Percentiles rank a stretch among this genome's conserved stretches.
Conservation (phyloP, 2,797 vertebrate species). For the Coluber constrictor region DNA sequence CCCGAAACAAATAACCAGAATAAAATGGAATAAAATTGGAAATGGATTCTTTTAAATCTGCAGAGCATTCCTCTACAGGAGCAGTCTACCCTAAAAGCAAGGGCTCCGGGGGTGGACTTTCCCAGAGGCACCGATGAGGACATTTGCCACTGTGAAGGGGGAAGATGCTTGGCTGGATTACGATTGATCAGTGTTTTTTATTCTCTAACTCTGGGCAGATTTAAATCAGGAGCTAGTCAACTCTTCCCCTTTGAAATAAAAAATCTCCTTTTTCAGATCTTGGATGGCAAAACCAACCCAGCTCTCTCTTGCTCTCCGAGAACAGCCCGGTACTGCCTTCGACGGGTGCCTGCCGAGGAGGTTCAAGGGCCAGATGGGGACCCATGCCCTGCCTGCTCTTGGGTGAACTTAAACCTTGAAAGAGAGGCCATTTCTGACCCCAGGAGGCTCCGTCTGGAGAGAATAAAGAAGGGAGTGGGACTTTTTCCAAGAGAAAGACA, state of each 20-base stretch:
- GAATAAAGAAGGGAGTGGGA: neutral
- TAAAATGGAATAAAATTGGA: too few relatives aligned
- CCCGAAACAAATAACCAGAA: too few relatives aligned
- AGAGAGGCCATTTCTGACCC: neutral
- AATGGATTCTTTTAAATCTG: neutral
- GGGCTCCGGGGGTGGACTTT: neutral
- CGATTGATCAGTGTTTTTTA: neutral
- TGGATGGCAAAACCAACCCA: neutral
- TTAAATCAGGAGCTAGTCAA: too few relatives aligned
- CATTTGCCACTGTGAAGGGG: neutral
- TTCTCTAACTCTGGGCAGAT: neutral
- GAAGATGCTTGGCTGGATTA: neutral
- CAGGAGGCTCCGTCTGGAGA: neutral
- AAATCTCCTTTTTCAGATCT: too few relatives aligned
- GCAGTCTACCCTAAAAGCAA: neutral
- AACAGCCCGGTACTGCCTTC: neutral
- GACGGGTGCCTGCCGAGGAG: rapidly evolving
- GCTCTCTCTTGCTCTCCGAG: neutral
- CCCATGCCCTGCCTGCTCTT: rapidly evolving
- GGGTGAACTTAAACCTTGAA: too few relatives aligned
- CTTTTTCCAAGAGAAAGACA: neutral
- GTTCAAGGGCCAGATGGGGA: neutral
- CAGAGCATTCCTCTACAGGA: neutral
- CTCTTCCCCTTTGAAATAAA: neutral
- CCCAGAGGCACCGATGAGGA: neutral